Conservation (phyloP, 1,140 invertebrate genomes). For the Bombus cullumanus region DNA sequence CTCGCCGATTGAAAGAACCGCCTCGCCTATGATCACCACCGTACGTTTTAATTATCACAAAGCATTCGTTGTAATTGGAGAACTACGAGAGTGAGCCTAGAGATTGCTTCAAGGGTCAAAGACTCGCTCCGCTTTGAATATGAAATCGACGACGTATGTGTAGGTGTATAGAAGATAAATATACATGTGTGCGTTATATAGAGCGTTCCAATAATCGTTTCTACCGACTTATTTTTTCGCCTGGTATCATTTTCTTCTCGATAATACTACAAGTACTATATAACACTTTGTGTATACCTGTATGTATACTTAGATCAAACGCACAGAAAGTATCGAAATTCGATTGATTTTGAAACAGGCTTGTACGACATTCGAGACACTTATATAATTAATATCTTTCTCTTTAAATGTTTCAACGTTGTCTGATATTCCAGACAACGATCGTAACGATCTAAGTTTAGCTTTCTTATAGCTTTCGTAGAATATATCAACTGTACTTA, state of each 20-base stretch:
- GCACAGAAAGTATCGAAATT: not conserved
- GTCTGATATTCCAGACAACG: not conserved
- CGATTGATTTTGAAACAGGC: not conserved
- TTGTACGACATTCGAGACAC: no score
- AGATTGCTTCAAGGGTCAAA: conserved; percentile 23
- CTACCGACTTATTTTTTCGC: no score
- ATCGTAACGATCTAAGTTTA: not conserved
- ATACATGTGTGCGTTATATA: not conserved
- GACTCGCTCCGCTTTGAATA: not conserved
- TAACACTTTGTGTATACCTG: no score
- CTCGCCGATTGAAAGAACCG: not conserved
- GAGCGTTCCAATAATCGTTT: not conserved
- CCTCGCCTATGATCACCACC: conserved; percentile 33
- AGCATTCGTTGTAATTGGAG: conserved; percentile 31
- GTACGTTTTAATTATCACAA: conserved; percentile 42
- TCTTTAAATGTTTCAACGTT: not conserved
- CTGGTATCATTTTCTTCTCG: no score
- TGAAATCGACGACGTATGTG: not conserved
- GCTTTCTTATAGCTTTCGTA: not conserved
- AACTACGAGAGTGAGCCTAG: not conserved
- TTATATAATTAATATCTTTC: not conserved
- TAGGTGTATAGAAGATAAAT: not conserved
- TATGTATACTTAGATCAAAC: not conserved
- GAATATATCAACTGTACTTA: not conserved
- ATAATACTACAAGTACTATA: no score